Conservation (phyloP, 2,888 invertebrate genomes). For the Orthosia gracilis region DNA sequence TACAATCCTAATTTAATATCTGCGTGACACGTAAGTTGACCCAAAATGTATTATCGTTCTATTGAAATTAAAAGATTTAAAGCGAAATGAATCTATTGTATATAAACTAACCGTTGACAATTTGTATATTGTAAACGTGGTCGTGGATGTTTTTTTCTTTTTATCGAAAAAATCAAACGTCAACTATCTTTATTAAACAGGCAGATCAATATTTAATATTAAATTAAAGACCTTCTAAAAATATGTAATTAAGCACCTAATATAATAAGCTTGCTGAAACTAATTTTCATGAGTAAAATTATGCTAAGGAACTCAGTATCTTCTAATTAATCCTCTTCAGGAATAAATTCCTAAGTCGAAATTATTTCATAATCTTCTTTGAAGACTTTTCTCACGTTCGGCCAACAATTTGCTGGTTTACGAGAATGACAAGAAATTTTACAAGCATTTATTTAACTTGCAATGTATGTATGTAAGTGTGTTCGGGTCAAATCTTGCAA, state of each 20-base stretch:
- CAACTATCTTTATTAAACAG: neutral
- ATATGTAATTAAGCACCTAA: slow-evolving; percentile 19
- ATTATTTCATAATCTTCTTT: slow-evolving; percentile 31
- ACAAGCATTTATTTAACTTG: too few relatives aligned
- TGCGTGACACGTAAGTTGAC: too few relatives aligned
- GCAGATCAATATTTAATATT: neutral
- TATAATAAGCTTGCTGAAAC: slow-evolving; percentile 25
- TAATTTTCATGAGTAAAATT: slow-evolving; percentile 34
- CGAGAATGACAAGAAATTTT: neutral
- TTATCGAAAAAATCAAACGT: neutral
- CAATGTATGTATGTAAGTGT: too few relatives aligned
- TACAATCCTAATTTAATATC: too few relatives aligned
- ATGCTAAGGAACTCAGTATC: slow-evolving; percentile 27
- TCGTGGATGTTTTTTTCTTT: too few relatives aligned
- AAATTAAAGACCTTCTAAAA: slow-evolving; percentile 9
- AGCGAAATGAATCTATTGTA: too few relatives aligned
- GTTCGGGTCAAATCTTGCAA: too few relatives aligned
- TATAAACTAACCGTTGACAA: too few relatives aligned
- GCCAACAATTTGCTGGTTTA: slow-evolving; percentile 13
- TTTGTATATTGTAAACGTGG: too few relatives aligned
- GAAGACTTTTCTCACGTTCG: slow-evolving; percentile 12
- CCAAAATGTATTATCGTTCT: too few relatives aligned
- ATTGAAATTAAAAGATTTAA: too few relatives aligned
- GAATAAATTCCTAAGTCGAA: slow-evolving; percentile 18
- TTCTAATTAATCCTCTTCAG: slow-evolving; percentile 37